Evolutionary conservation across 2,113 vertebrate species (phyloP).

Genomic region (Rhinopithecus roxellana): DNA sequence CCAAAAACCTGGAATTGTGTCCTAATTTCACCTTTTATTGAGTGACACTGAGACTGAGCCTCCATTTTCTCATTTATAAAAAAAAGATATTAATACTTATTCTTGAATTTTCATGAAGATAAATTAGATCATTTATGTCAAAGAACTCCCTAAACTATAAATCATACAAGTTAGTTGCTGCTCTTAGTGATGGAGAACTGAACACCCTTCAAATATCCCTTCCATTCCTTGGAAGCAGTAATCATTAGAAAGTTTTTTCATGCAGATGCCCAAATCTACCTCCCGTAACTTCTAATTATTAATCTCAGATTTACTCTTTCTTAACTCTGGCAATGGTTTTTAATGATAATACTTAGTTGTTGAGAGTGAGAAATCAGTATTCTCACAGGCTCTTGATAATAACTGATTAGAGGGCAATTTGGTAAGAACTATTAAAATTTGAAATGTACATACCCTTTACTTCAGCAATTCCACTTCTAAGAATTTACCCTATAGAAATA

Average conservation of each 20-base stretch:
- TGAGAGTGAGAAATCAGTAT: neutral
- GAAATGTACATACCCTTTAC: neutral
- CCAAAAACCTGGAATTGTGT: conserved; percentile 28
- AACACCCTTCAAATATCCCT: neutral
- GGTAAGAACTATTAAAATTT: conserved; percentile 41
- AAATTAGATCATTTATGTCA: conserved; percentile 37
- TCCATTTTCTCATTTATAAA: neutral
- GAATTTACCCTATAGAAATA: conserved; percentile 43
- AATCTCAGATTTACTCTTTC: neutral
- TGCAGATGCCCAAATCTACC: neutral
- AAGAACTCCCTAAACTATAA: conserved; percentile 36
- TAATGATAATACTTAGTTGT: neutral
- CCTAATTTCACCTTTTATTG: neutral
- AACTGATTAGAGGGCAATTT: neutral
- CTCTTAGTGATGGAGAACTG: neutral
- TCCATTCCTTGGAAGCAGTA: neutral
- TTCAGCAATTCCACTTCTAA: neutral
- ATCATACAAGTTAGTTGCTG: neutral
- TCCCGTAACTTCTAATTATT: conserved; percentile 42
- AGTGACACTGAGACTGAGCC: conserved; percentile 1
- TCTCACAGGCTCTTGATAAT: conserved; percentile 1
- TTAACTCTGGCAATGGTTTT: neutral
- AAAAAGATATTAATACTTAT: neutral
- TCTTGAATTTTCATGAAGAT: conserved; percentile 9
- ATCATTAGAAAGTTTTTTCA: neutral